Evolutionary conservation across 2,797 vertebrate species (phyloP), one percentile per base, ranked within the genome.

Genomic region (Gymnoscopelus microlampas): DNA sequence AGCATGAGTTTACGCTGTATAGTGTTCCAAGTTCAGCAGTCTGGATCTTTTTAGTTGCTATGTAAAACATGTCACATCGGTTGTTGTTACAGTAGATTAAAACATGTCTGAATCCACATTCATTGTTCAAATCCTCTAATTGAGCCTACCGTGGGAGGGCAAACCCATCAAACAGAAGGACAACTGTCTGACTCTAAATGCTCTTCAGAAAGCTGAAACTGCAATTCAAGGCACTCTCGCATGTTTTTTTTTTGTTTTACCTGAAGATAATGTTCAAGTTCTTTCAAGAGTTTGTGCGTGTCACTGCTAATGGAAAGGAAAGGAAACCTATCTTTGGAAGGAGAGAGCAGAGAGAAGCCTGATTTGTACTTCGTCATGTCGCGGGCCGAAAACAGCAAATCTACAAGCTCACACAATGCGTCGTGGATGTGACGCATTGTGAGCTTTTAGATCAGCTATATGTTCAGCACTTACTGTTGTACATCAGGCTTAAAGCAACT

Each of bases 201-300:
- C 81, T 94, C 91, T 92, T 92, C 93, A 92, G 87, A 72, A 84
- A 88, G 91, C 82, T 79, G 91, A 92, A 95, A 94, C 84, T 85
- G 79, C 87, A 84, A 77, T 87, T 90, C 84, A 93, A 94, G 93
- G 93, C 93, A 94, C 92, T 92, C 92, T 86, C 87, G 62, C 87
- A 91, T 89, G 89, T 85, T 79, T 71, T 68, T 68, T 68, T 56
- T 55, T 51, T 51, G 50, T 68, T 76, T 51, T 76, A 89, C 88
- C 88, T 90, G 88, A 86, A 89, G 89, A 81, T 82, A 81, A 88
- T 92, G 78, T 92, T 92, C 83, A 91, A 88, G 86, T 87, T 86
- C 87, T 78, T 86, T 81, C 72, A 84, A 88, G 81, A 56, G 78
- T 78, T 89, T 87, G 81, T 88, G 82, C 88, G 81, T 85, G 88